Evolutionary conservation across 1,140 invertebrate species (phyloP).

Genomic region (Helicoverpa zea): DNA sequence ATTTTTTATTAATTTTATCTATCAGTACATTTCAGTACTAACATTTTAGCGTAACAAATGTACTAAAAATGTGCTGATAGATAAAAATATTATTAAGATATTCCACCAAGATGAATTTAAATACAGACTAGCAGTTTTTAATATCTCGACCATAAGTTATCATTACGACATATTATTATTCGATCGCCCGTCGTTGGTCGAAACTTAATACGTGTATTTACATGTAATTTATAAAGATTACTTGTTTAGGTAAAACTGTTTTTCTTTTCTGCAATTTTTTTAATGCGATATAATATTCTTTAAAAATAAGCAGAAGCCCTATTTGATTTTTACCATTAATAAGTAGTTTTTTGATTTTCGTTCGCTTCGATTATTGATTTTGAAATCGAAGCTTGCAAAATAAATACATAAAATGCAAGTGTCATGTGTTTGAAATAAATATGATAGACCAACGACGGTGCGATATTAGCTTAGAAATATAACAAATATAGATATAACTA

Average conservation of each 20-base stretch:
- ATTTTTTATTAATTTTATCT: neutral
- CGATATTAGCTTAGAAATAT: slow-evolving; percentile 21
- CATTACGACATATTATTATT: slow-evolving; percentile 5
- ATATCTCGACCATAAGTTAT: slow-evolving; percentile 25
- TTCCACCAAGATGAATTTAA: slow-evolving; percentile 4
- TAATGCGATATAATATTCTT: neutral
- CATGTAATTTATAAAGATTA: no score
- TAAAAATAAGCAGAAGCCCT: neutral
- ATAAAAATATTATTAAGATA: no score
- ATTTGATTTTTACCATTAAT: no score
- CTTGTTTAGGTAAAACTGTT: neutral
- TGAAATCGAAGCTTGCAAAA: no score
- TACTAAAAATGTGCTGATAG: no score
- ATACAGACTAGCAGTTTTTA: slow-evolving; percentile 38
- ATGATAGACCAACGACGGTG: slow-evolving; percentile 17
- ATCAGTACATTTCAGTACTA: no score
- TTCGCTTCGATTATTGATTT: no score
- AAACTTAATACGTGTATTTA: neutral
- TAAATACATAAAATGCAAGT: neutral
- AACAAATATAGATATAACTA: slow-evolving; percentile 21
- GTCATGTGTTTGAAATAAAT: neutral
- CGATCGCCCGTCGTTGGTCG: neutral
- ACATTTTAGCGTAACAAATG: no score
- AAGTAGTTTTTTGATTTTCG: no score
- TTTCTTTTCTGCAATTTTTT: neutral